Evolutionary conservation across 2,113 vertebrate genomes (phyloP), one percentile per base, ranked within the genome.

Genomic region (Rhabdornis inornatus): DNA sequence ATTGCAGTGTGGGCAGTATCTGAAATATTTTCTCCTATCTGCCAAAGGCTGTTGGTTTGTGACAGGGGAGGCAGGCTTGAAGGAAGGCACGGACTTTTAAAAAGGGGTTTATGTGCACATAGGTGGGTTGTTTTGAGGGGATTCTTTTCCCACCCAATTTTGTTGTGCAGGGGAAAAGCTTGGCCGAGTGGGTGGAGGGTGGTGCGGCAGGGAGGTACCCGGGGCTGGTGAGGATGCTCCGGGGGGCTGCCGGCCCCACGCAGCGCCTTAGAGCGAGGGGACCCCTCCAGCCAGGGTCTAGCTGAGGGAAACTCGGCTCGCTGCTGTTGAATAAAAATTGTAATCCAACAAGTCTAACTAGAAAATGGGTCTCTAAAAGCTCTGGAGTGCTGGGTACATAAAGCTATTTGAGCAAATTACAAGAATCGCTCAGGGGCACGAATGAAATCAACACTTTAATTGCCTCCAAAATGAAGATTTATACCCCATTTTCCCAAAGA

Each of bases 391-490:
- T 97, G 98, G 98, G 98, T 98, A 98, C 98, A 98, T 98, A 98
- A 98, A 98, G 98, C 98, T 97, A 98, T 98, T 98, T 98, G 98
- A 98, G 98, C 98, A 99, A 99, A 99, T 98, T 97, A 98, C 98
- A 98, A 98, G 98, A 97, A 99, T 98, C 97, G 99, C 99, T 99
- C 64, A 90, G 97, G 98, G 99, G 98, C 98, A 98, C 96, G 97
- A 98, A 99, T 98, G 98, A 98, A 98, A 99, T 98, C 98, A 97
- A 98, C 98, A 98, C 98, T 99, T 99, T 99, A 99, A 99, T 99
- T 99, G 99, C 98, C 98, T 99, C 98, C 98, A 98, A 99, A 98
- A 99, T 99, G 98, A 99, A 99, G 98, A 99, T 98, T 98, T 98
- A 98, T 99, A 98, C 98, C 98, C 98, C 98, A 98, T 99, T 99